These are phyloP conservation scores for Drosophila ironensis DNA, from an alignment of 1,140 invertebrate species.

Conservation along the genomic window DNA sequence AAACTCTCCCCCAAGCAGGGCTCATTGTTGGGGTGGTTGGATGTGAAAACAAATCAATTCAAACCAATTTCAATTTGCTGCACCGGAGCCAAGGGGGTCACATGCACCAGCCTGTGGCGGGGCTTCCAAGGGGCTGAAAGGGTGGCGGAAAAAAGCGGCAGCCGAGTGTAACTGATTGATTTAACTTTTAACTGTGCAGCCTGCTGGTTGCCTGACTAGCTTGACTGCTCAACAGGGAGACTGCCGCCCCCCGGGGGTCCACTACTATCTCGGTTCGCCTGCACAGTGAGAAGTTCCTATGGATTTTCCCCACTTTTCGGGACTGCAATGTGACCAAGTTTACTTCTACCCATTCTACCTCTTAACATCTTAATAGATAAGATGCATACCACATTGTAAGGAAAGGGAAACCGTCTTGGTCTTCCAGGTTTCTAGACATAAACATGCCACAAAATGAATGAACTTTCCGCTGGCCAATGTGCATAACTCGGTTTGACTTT, in stretches of 20 bases:
- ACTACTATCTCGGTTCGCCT: slow-evolving; percentile 8
- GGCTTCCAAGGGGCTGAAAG: too few relatives aligned
- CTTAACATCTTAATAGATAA: too few relatives aligned
- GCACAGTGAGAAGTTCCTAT: slow-evolving; percentile 4
- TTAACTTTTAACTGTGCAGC: slow-evolving; percentile 51
- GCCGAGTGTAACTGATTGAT: slow-evolving; percentile 54
- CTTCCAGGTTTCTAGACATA: too few relatives aligned
- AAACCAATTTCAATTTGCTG: slow-evolving; percentile 42
- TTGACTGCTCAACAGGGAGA: slow-evolving; percentile 30
- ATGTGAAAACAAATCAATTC: slow-evolving; percentile 53
- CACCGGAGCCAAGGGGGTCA: slow-evolving; percentile 1
- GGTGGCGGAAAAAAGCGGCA: background rate
- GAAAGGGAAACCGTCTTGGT: too few relatives aligned
- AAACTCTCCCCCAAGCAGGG: slow-evolving; percentile 1
- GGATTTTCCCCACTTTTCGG: too few relatives aligned
- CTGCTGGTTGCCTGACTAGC: slow-evolving; percentile 35
- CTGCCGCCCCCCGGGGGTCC: slow-evolving; percentile 15
- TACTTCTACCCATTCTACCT: too few relatives aligned
- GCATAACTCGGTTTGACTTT: too few relatives aligned
- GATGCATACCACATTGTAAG: too few relatives aligned
- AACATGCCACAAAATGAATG: background rate
- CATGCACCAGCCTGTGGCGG: background rate
- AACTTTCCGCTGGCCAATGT: background rate
- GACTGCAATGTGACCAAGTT: too few relatives aligned
- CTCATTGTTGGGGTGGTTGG: slow-evolving; percentile 23